Base-by-base conservation (phyloP, 2,797 vertebrate genomes). In the Eupleurogrammus muticus region DNA sequence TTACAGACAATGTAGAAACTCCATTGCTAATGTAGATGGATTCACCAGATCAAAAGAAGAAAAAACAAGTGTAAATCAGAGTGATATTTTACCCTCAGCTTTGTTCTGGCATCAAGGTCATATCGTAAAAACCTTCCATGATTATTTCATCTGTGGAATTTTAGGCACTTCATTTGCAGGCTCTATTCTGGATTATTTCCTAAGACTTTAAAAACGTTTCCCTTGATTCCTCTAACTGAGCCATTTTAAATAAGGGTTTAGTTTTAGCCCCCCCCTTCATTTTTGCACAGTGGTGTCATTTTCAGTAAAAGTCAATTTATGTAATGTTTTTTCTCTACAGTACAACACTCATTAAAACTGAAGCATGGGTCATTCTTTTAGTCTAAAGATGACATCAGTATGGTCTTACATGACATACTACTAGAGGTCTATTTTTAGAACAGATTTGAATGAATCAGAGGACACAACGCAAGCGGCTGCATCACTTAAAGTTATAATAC, bases 21-120 rank as follows among this genome's bases (percentile, higher is more conserved):
- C 49, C 75, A 68, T 65, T 38, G 40, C 67, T 75, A 79, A 87
- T 28, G 28, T 28, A 6, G 28, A 83, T 83, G 67, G 70, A 77
- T 82, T 47, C 28, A 66, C 61, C 46, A 59, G 80, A 80, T 84
- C 84, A 81, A 80, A 81, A 75, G 48, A 23, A 16, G 9, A 35
- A 17, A 46, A 47, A 53, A 17, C 28, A 13, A 10, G 7, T 34
- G 64, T 63, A 58, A 38, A 77, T 72, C 77, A 77, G 79, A 75
- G 69, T 63, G 62, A 11, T 70, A 57, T 64, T 81, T 70, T 42
- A 1, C 28, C 24, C 20, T 61, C 13, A 35, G 48, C 12, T 55
- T 57, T 52, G 42, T 72, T 73, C 38, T 36, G 59, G 35, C 40
- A 63, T 77, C 20, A 17, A 34, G 7, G 44, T 48, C 4, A 35